Base-by-base conservation (phyloP, 2,113 vertebrate genomes). In the Petromus typicus region DNA sequence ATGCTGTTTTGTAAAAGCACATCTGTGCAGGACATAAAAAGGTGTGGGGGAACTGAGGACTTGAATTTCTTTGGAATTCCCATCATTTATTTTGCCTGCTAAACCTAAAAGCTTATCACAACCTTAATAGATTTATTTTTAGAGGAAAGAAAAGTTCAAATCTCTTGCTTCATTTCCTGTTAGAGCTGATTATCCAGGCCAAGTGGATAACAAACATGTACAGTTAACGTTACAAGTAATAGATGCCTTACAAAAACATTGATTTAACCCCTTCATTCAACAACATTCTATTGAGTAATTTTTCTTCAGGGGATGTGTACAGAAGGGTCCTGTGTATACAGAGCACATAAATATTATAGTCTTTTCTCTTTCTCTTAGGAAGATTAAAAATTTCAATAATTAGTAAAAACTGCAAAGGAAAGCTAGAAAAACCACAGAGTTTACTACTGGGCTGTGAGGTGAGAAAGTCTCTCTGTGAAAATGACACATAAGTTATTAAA, bases 71-170 rank as follows among this genome's bases (percentile, higher is more conserved):
- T 30, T 66, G 16, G 1, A 94, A 75, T 75, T 76, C 27, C 37
- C 63, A n/a, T 40, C 56, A 88, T 27, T 71, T 61, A 40, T 40
- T 59, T 95, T 57, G 56, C 20, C 64, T 82, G 67, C 4, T 76
- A 56, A 89, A 86, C 69, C 20, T 63, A 86, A 94, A 86, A 43
- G 79, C 81, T 59, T 84, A 85, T 32, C 51, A 76, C 34, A 89
- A 63, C 57, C 89, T 78, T 78, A 91, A 17, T n/a, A 92, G 67
- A 81, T 64, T 71, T 59, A 84, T 45, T 91, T 95, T 93, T 76
- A 51, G 18, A 20, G 22, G 27, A n/a, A 34, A 87, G 64, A 84
- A 64, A 10, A 75, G 7, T 17, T 89, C 34, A 95, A 80, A 66
- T 45, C 27, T 30, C 25, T 89, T 45, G 83, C 13, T 91, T 86